Evolutionary conservation across 2,888 invertebrate genomes (phyloP).

Genomic region (Agonum fuliginosum): DNA sequence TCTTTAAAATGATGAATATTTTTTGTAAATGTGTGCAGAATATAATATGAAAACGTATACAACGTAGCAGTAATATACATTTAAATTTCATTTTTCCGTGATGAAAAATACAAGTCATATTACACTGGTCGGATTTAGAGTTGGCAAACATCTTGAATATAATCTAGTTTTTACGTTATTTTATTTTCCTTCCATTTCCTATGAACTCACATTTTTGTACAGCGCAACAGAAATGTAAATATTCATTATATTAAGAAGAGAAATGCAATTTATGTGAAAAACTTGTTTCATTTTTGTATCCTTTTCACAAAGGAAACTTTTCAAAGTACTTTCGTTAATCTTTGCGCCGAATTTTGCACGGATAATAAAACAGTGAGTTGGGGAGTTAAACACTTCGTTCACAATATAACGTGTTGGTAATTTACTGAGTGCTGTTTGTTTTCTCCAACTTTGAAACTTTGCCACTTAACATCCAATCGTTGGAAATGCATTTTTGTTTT

Average conservation of each 20-base stretch:
- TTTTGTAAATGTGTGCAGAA: too few relatives aligned
- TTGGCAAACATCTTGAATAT: slow-evolving; percentile 11
- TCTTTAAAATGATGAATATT: too few relatives aligned
- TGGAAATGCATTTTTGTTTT: slow-evolving; percentile 46
- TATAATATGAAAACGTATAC: too few relatives aligned
- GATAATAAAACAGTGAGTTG: slow-evolving; percentile 53
- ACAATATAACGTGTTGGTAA: slow-evolving; percentile 58
- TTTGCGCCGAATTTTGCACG: slow-evolving; percentile 59
- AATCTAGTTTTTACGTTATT: slow-evolving; percentile 7
- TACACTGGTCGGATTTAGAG: slow-evolving; percentile 16
- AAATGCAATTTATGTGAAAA: slow-evolving; percentile 58
- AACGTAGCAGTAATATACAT: too few relatives aligned
- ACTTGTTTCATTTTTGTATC: slow-evolving; percentile 50
- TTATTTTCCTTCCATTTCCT: slow-evolving; percentile 25
- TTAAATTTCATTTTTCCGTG: neutral
- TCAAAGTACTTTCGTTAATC: slow-evolving; percentile 57
- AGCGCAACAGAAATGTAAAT: slow-evolving; percentile 49
- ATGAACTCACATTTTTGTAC: neutral
- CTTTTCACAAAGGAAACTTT: slow-evolving; percentile 53
- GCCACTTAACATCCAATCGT: slow-evolving; percentile 55
- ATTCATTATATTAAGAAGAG: slow-evolving; percentile 57
- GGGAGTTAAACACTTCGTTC: slow-evolving; percentile 56
- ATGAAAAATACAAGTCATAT: slow-evolving; percentile 30
- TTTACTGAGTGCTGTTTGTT: slow-evolving; percentile 59
- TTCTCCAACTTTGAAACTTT: slow-evolving; percentile 47